These are phyloP conservation scores for Drosophila nr. perissopoda DNA, from an alignment of 2,888 invertebrate genomes.

Conservation along the genomic window DNA sequence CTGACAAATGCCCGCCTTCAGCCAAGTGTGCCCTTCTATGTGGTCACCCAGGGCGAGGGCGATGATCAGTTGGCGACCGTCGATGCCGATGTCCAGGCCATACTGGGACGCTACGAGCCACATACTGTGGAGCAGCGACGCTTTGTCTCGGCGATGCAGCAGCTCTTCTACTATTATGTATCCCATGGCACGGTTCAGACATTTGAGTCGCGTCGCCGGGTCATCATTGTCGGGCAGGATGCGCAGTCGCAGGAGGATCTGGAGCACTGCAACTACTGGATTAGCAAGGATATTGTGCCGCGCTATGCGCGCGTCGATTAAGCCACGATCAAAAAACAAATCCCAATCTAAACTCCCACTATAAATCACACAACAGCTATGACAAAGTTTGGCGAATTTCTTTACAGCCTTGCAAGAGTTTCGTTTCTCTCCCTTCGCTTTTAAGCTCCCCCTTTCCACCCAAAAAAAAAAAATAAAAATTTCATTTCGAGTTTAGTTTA, in stretches of 20 bases:
- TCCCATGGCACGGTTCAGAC: conserved; percentile 90
- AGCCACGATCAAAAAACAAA: conserved; percentile 57
- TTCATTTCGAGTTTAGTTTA: conserved; percentile 73
- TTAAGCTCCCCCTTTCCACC: background rate
- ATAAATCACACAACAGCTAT: conserved; percentile 17
- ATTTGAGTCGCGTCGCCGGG: conserved; percentile 86
- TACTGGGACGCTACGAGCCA: conserved; percentile 91
- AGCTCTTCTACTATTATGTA: conserved; percentile 92
- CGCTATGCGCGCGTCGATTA: conserved; percentile 91
- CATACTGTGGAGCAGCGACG: conserved; percentile 90
- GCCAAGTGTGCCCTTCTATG: conserved; percentile 89
- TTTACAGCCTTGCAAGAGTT: conserved; percentile 18
- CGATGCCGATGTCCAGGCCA: conserved; percentile 91
- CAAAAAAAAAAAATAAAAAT: background rate
- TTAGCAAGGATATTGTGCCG: conserved; percentile 90
- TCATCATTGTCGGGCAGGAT: conserved; percentile 90
- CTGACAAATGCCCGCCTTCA: conserved; percentile 88
- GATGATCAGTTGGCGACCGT: conserved; percentile 86
- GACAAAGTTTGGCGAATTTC: conserved; percentile 46
- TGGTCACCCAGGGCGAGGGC: conserved; percentile 87
- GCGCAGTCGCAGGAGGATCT: conserved; percentile 88
- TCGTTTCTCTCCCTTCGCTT: background rate
- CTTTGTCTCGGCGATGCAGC: conserved; percentile 92
- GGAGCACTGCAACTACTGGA: conserved; percentile 92
- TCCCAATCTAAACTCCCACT: background rate